Evolutionary conservation across 2,113 vertebrate species (phyloP).

Genomic region (Ciconia boyciana): DNA sequence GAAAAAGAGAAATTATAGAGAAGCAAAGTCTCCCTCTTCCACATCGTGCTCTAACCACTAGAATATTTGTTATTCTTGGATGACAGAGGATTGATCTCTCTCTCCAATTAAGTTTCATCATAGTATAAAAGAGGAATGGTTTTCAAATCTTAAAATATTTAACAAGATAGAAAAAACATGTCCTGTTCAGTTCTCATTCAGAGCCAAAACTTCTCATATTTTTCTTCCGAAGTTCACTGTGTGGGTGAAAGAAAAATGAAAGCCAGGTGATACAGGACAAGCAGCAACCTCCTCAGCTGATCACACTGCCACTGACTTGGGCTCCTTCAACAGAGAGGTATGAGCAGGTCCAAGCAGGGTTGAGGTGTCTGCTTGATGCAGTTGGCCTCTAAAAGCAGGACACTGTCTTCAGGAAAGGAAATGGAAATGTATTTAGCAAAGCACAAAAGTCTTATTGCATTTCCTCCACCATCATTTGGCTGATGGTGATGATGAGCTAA

Average conservation of each 20-base stretch:
- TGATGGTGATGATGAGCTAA: background rate
- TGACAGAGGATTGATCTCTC: background rate
- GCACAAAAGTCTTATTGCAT: background rate
- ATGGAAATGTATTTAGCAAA: background rate
- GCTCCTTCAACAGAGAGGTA: background rate
- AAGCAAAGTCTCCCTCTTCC: background rate
- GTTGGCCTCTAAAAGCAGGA: background rate
- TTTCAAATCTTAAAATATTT: background rate
- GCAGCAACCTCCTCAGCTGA: background rate
- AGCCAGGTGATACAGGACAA: background rate
- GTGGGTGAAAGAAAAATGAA: background rate
- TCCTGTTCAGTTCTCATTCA: background rate
- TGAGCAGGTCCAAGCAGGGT: background rate
- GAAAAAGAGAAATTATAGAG: background rate
- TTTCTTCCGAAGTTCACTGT: background rate
- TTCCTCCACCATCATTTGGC: background rate
- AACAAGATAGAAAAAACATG: background rate
- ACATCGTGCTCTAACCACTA: background rate
- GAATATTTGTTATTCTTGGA: background rate
- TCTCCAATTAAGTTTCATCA: background rate
- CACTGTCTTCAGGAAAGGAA: background rate
- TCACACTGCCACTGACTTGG: background rate
- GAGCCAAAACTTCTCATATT: background rate
- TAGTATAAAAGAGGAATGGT: background rate
- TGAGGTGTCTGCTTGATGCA: background rate